Percentiles rank a stretch among this genome's conserved stretches.
Conservation (phyloP, 2,888 invertebrate genomes). For the Nemurella pictetii region DNA sequence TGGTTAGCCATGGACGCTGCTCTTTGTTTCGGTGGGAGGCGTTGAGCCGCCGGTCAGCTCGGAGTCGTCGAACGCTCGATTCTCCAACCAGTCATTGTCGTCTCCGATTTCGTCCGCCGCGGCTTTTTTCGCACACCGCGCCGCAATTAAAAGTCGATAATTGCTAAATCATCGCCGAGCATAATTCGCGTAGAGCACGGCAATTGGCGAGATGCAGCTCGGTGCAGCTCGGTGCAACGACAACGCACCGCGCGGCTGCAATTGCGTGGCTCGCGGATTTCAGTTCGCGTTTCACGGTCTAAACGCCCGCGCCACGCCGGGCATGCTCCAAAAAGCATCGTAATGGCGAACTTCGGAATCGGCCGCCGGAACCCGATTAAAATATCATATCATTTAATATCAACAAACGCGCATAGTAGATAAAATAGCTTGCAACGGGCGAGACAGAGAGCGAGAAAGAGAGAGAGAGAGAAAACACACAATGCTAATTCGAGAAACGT, state of each 20-base stretch:
- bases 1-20: neutral
- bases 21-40: constrained; percentile 17
- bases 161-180: neutral
- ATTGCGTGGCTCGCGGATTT: too few species aligned
- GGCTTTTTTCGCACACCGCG: neutral
- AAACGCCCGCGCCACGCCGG: neutral
- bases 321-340: neutral
- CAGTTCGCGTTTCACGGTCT: neutral
- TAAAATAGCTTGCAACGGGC: neutral
- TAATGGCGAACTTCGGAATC: neutral
- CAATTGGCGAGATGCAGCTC: neutral
- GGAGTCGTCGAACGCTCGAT: neutral
- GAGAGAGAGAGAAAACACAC: neutral
- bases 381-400: neutral
- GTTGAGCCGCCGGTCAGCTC: neutral
- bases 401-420: neutral
- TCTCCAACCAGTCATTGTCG: neutral
- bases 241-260: neutral
- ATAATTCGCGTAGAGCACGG: neutral
- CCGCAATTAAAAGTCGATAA: too few species aligned
- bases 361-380: neutral
- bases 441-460: too few species aligned
- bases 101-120: neutral
- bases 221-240: neutral
- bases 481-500: neutral